Evolutionary conservation across 2,113 vertebrate species (phyloP), one percentile per base, ranked within the genome.

Genomic region (Leptobrachium ailaonicum): DNA sequence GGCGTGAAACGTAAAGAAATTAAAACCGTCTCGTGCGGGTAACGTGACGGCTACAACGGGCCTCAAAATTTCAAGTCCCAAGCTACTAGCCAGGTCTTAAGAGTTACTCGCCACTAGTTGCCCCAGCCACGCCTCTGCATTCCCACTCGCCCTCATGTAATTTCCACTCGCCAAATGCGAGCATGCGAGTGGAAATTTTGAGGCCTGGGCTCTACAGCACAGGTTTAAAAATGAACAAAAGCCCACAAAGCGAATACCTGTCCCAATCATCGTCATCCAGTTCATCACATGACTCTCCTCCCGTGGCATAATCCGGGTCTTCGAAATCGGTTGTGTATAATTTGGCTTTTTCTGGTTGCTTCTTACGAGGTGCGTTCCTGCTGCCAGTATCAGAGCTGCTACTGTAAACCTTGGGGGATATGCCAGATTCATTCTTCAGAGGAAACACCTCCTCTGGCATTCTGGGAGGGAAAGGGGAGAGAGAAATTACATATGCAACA

Each of bases 201-300:
- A n/a, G n/a, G n/a, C n/a, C n/a, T n/a, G n/a, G n/a, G n/a, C n/a
- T n/a, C n/a, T n/a, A n/a, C 20, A 32, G 20, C 20, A 32, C 20
- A 32, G 20, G 20, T 32, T 32, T 32, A 32, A 32, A 32, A 32
- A 32, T 32, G 20, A 32, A 32, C 20, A 32, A 32, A 32, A 32
- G 20, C 20, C 20, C 20, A 32, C 8, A 8, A 1, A 50, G 47
- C 47, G 47, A 0, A 5, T 86, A 95, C 96, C 86, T 86, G 83
- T 89, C 85, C 84, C 93, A 94, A 76, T 96, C 90, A 2, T 90
- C 89, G 11, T 96, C 93, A 5, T 95, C 92, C 84, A 96, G 85
- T 64, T 96, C 95, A 6, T 96, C 95, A 2, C 91, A 94, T 20
- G 95, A 97, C 70, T 96, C 95, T 1, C 87, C 88, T 0, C 91